These are phyloP conservation scores for Limenitis camilla DNA, from an alignment of 2,888 invertebrate genomes.

Conservation along the genomic window DNA sequence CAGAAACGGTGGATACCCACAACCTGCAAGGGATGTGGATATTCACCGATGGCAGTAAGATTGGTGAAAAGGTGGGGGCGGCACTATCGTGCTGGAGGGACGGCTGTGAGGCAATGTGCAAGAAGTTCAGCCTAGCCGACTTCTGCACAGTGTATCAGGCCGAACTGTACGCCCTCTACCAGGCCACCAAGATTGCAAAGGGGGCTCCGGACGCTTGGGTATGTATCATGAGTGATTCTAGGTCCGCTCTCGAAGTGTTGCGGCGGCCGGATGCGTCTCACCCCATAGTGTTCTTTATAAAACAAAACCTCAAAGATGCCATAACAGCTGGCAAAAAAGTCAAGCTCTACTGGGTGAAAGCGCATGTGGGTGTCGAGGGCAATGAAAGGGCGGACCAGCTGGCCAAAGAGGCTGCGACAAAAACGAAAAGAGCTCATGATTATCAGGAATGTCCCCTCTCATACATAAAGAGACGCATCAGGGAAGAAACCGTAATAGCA, in stretches of 20 bases:
- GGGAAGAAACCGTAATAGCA: too few relatives aligned
- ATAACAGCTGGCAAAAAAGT: background rate
- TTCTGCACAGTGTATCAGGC: background rate
- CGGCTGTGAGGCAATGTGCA: background rate
- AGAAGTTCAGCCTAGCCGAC: background rate
- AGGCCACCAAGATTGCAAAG: background rate
- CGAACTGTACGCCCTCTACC: background rate
- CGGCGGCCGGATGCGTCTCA: background rate
- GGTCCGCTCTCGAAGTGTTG: background rate
- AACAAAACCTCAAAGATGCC: background rate
- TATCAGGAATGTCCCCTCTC: background rate
- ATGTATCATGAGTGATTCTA: background rate
- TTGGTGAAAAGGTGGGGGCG: background rate
- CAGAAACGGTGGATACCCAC: too few relatives aligned
- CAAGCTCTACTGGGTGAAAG: background rate
- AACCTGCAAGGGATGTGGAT: too few relatives aligned
- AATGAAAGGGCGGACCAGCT: conserved; percentile 2
- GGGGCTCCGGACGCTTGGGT: background rate
- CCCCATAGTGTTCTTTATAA: background rate
- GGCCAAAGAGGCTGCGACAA: background rate
- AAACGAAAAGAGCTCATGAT: background rate
- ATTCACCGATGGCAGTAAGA: background rate
- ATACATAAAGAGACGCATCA: too few relatives aligned
- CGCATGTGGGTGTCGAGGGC: background rate
- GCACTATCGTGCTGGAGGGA: background rate